Conservation (phyloP, 2,113 vertebrate species). For the Onychostruthus taczanowskii region DNA sequence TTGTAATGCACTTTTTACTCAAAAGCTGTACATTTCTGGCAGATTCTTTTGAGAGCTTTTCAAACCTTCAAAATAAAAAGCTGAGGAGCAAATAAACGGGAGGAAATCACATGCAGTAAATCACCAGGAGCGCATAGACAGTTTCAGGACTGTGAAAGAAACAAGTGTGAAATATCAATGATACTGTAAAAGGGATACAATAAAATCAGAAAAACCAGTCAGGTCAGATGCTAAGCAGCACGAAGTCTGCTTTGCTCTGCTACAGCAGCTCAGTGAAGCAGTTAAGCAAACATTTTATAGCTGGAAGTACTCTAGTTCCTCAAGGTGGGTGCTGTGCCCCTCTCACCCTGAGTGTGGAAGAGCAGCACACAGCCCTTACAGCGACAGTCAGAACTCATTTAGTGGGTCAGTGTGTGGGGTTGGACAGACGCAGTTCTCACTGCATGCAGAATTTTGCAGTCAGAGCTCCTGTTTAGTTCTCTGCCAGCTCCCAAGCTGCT, state of each 20-base stretch:
- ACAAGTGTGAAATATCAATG: slow-evolving; percentile 72
- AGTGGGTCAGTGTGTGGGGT: not conserved
- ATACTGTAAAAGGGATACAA: slow-evolving; percentile 61
- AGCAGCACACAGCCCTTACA: not conserved
- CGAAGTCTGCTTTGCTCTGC: not conserved
- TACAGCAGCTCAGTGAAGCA: not conserved
- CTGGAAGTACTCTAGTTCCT: not conserved
- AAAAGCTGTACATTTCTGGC: not conserved
- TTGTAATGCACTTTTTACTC: not conserved
- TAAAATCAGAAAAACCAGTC: not conserved
- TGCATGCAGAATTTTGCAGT: rapidly evolving
- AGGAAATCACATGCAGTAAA: slow-evolving; percentile 68
- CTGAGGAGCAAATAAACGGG: not conserved
- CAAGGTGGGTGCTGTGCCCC: not conserved
- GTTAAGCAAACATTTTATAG: not conserved
- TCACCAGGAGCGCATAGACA: slow-evolving; percentile 46
- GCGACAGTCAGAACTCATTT: not conserved
- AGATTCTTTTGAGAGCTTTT: not conserved
- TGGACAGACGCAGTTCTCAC: not conserved
- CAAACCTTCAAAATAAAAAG: slow-evolving; percentile 10
- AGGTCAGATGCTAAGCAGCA: not conserved
- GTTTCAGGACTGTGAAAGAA: slow-evolving; percentile 60
- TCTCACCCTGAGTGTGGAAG: not conserved
- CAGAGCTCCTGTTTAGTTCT: not conserved
- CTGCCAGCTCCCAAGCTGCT: not conserved